Conservation (phyloP, 1,140 invertebrate species). For the Rhynchophorus ferrugineus region DNA sequence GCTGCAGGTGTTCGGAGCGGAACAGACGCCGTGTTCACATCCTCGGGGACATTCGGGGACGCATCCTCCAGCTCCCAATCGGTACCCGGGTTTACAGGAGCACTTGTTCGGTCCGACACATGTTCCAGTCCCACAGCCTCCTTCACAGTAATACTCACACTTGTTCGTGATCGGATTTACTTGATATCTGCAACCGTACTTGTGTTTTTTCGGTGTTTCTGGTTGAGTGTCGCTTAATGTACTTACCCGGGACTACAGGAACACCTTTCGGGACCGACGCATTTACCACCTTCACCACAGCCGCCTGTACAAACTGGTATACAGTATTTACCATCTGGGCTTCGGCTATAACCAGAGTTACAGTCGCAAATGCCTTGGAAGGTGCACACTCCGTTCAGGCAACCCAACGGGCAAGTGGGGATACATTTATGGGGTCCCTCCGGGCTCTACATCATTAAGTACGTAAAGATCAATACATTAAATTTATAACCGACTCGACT, state of each 20-base stretch:
- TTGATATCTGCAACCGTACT: slow-evolving; percentile 26
- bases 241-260: slow-evolving; percentile 49
- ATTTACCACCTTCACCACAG: slow-evolving; percentile 42
- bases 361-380: slow-evolving; percentile 35
- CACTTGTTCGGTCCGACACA: slow-evolving; percentile 48
- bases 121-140: slow-evolving; percentile 36
- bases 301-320: slow-evolving; percentile 34
- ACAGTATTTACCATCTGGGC: slow-evolving; percentile 33
- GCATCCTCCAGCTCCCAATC: slow-evolving; percentile 39
- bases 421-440: slow-evolving; percentile 40
- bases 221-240: slow-evolving; percentile 8
- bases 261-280: slow-evolving; percentile 44
- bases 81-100: slow-evolving; percentile 46
- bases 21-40: slow-evolving; percentile 17
- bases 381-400: slow-evolving; percentile 54
- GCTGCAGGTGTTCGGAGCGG: slow-evolving; percentile 40
- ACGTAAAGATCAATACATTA: too few relatives aligned
- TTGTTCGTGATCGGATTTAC: slow-evolving; percentile 26
- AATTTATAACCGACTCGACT: too few relatives aligned
- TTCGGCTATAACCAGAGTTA: slow-evolving; percentile 30
- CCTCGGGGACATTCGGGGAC: slow-evolving; percentile 47
- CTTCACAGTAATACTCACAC: slow-evolving; percentile 36
- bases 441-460: slow-evolving; percentile 3
- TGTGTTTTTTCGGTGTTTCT: background rate
- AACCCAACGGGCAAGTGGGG: slow-evolving; percentile 52